A percentile compares a stretch with the other conserved stretches of the same genome.
phyloP scores from a whole-genome alignment of 2,113 vertebrate species.

The Zeus faber region DNA sequence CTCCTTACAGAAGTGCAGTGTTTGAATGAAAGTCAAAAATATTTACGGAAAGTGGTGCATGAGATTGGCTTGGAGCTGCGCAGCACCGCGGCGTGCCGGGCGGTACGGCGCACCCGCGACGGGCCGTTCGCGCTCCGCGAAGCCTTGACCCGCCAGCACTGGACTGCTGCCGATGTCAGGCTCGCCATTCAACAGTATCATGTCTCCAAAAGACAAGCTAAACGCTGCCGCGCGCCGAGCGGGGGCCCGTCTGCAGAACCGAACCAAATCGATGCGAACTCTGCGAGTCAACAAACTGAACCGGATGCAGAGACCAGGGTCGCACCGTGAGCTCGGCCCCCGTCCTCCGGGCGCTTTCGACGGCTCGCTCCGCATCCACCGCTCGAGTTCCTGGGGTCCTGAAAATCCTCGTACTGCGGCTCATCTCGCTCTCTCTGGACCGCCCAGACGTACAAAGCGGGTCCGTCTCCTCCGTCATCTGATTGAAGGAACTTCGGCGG shows the following conservation, averaged over 20 bases:
- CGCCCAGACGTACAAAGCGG: no score
- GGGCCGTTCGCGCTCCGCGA: conserved; percentile 81
- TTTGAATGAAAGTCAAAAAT: conserved; percentile 89
- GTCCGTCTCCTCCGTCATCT: no score
- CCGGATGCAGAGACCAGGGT: no score
- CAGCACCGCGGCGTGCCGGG: conserved; percentile 81
- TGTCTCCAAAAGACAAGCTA: conserved; percentile 32
- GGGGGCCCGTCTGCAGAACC: neutral
- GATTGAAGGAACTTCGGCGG: no score
- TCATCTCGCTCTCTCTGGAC: no score
- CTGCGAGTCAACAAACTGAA: no score
- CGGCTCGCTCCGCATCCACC: no score
- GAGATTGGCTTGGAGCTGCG: conserved; percentile 91
- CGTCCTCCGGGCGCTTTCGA: no score
- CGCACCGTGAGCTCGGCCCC: no score
- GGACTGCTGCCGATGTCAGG: conserved; percentile 76
- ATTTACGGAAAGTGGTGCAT: conserved; percentile 85
- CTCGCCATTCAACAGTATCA: conserved; percentile 62
- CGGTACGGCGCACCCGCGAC: conserved; percentile 82
- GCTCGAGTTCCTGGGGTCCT: no score
- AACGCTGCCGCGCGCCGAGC: neutral
- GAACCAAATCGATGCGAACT: no score
- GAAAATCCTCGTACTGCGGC: no score
- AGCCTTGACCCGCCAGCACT: conserved; percentile 79
- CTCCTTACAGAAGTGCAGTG: conserved; percentile 83